Evolutionary conservation across 2,113 vertebrate genomes (phyloP).

Genomic region (Tricholaema leucomelas): DNA sequence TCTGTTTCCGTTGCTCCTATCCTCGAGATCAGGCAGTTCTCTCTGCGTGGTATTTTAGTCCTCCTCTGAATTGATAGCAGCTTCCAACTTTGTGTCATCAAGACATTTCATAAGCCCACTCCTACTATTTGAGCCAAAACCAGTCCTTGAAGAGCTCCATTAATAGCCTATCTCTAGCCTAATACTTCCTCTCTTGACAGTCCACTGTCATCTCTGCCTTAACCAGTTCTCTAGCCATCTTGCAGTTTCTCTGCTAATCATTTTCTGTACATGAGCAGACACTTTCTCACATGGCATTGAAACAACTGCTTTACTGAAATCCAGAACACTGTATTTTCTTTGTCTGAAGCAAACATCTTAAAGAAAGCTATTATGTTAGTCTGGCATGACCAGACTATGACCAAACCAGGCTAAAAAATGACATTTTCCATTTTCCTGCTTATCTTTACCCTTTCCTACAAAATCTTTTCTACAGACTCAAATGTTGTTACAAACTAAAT

Average conservation of each 20-base stretch:
- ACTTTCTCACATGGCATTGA: slow-evolving; percentile 39
- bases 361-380: slow-evolving; percentile 25
- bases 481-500: neutral
- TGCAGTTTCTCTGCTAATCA: slow-evolving; percentile 23
- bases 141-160: slow-evolving; percentile 31
- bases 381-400: slow-evolving; percentile 52
- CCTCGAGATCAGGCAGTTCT: slow-evolving; percentile 23
- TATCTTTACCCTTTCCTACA: slow-evolving; percentile 17
- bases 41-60: slow-evolving; percentile 32
- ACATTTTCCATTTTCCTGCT: slow-evolving; percentile 18
- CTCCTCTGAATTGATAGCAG: slow-evolving; percentile 8
- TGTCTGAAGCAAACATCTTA: slow-evolving; percentile 23
- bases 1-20: slow-evolving; percentile 57
- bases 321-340: slow-evolving; percentile 31
- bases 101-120: slow-evolving; percentile 36
- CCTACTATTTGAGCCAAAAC: slow-evolving; percentile 37
- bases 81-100: slow-evolving; percentile 64
- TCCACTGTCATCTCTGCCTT: slow-evolving; percentile 39
- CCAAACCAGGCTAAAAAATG: slow-evolving; percentile 33
- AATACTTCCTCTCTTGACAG: slow-evolving; percentile 24
- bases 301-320: slow-evolving; percentile 26
- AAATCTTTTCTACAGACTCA: neutral
- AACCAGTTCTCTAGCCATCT: slow-evolving; percentile 10
- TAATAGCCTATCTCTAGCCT: slow-evolving; percentile 29
- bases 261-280: slow-evolving; percentile 46